Base-by-base conservation (phyloP, 2,113 vertebrate genomes). In the Chaetodon trifascialis region DNA sequence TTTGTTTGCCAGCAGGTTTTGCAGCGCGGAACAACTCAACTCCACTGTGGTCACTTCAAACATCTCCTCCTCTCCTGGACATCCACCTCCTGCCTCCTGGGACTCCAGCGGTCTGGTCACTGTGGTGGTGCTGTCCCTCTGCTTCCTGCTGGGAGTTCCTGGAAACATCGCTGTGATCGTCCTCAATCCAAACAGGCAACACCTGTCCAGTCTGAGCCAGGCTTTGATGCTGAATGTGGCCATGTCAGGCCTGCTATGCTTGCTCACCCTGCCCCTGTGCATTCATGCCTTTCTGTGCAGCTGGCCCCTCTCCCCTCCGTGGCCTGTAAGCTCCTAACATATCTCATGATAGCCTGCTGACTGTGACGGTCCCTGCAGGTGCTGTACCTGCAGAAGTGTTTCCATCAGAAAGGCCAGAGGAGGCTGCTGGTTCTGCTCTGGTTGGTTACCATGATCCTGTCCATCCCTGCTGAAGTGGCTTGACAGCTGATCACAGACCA, bases 161-260 rank as follows among this genome's bases (percentile, higher is more conserved):
- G 83, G 89, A 79, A 89, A 89, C 70, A 54, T 86, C 0, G 59
- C 77, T 2, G 68, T 86, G 49, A 64, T 84, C 36, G 4, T 87
- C 52, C 44, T 83, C 34, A 80, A 7, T 73, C 71, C 77, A 40
- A 88, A 82, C 40, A 56, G 46, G 46, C 12, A 79, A 60, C 44
- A 86, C 2, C 9, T 87, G 71, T 88, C 75, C 64, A 71, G 54
- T 2, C 36, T 91, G 71, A 81, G 65, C 68, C 82, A 56, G 51
- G 46, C 5, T 49, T 34, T 91, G 68, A 84, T 86, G 85, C 30
- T 80, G 68, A 89, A 82, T 73, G 47, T 89, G 71, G 71, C 78
- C 23, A 1, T 81, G 3, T 87, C 80, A 21, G 90, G 87, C 21
- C 71, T 87, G 8, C 63, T 89, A 7, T 71, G 74, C 30, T 52